phyloP scores from a whole-genome alignment of 2,888 invertebrate species.

The Drosophila algonquin region DNA sequence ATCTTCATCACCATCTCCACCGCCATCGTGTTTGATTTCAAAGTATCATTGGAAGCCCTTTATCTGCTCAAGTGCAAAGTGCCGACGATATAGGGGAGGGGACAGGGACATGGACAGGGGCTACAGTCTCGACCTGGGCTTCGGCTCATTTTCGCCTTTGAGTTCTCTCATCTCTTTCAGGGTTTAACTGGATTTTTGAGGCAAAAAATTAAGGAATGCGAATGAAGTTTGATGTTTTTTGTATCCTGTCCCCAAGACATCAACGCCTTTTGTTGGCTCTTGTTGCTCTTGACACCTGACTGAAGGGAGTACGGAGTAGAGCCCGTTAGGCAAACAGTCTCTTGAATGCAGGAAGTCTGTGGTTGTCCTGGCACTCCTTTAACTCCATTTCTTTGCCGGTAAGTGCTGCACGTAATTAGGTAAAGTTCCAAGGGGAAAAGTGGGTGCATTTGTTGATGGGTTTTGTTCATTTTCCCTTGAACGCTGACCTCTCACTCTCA shows the following conservation, averaged over 20 bases:
- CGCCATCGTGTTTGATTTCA: constrained; percentile 74
- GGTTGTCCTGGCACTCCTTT: background rate
- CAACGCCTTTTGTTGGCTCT: constrained; percentile 41
- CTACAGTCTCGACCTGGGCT: background rate
- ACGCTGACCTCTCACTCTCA: background rate
- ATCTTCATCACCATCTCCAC: constrained; percentile 9
- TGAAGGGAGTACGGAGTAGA: background rate
- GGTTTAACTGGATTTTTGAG: constrained; percentile 28
- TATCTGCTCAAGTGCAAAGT: constrained; percentile 33
- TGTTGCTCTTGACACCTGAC: constrained; percentile 16
- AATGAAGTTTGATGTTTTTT: constrained; percentile 15
- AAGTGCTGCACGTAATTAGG: background rate
- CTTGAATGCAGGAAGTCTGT: background rate
- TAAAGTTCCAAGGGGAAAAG: background rate
- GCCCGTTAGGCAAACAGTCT: background rate
- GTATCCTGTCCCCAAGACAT: constrained; percentile 20
- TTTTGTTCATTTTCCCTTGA: background rate
- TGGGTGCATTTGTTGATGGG: background rate
- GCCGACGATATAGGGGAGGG: background rate
- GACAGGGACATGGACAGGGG: background rate
- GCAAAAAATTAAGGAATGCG: constrained; percentile 23
- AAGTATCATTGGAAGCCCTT: constrained; percentile 74
- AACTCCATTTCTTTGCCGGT: background rate
- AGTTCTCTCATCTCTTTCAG: background rate
- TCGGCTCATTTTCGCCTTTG: constrained; percentile 52